Percentiles rank a stretch among this genome's conserved stretches.
Evolutionary conservation across 2,888 invertebrate species (phyloP).

Genomic region (Lamproptera curius): DNA sequence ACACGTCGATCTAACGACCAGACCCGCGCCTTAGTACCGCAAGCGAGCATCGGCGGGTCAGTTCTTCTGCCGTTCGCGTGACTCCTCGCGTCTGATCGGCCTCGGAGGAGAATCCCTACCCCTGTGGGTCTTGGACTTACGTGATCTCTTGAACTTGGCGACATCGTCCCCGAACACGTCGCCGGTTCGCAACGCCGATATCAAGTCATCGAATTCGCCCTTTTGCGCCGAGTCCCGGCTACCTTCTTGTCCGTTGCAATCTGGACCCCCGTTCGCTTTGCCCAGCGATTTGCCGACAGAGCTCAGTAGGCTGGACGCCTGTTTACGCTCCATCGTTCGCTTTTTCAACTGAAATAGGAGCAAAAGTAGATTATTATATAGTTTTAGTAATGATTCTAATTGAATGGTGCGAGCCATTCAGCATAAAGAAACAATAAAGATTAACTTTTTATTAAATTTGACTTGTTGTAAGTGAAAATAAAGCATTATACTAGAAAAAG

Average conservation of each 20-base stretch:
- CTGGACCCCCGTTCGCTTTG: conserved; percentile 65
- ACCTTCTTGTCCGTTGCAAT: conserved; percentile 76
- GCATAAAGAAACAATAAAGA: too few species aligned
- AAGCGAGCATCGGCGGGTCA: conserved; percentile 32
- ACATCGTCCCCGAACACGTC: conserved; percentile 98
- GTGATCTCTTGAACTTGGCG: conserved; percentile 85
- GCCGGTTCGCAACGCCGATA: conserved; percentile 95
- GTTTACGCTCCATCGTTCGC: conserved; percentile 91
- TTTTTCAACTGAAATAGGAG: conserved; percentile 89
- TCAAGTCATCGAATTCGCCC: conserved; percentile 97
- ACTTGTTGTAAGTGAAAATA: too few species aligned
- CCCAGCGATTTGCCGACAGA: conserved; percentile 85
- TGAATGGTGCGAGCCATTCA: too few species aligned
- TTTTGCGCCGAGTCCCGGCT: conserved; percentile 70
- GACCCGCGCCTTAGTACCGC: not conserved
- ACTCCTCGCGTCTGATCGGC: conserved; percentile 64
- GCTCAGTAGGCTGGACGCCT: conserved; percentile 86
- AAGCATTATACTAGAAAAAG: too few species aligned
- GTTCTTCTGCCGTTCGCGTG: conserved; percentile 68
- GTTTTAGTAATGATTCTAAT: too few species aligned
- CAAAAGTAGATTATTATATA: too few species aligned
- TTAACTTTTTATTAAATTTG: too few species aligned
- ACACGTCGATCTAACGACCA: too few species aligned
- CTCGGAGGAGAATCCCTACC: conserved; percentile 69
- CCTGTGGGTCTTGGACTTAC: conserved; percentile 67